These are phyloP conservation scores for Prorops nasuta DNA, from an alignment of 1,140 invertebrate genomes.

Conservation along the genomic window DNA sequence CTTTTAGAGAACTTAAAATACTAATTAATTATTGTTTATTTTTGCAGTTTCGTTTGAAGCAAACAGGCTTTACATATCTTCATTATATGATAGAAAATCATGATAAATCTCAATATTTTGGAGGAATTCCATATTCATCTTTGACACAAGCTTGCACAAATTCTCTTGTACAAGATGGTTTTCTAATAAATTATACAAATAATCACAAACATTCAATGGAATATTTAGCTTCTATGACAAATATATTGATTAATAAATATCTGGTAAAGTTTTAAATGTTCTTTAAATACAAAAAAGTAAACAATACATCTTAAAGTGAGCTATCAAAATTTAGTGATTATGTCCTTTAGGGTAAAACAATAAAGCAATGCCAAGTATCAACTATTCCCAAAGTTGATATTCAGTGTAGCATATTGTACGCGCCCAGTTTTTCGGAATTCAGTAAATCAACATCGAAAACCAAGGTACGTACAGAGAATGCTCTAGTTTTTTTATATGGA, in stretches of 20 bases:
- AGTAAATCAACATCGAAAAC: conserved; percentile 73
- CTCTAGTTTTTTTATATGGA: no score
- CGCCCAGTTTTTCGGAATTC: conserved; percentile 78
- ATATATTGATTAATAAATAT: conserved; percentile 64
- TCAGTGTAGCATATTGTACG: no score
- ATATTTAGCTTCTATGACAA: conserved; percentile 79
- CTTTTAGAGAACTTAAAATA: no score
- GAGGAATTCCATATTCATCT: conserved; percentile 71
- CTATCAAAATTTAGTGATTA: no score
- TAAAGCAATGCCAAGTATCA: no score
- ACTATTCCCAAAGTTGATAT: no score
- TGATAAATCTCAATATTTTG: conserved; percentile 63
- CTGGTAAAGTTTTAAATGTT: no score
- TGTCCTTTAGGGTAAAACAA: no score
- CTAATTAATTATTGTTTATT: conserved; percentile 12
- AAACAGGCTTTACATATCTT: conserved; percentile 75
- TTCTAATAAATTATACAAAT: conserved; percentile 76
- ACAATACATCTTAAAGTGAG: no score
- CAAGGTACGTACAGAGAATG: conserved; percentile 58
- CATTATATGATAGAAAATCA: conserved; percentile 89
- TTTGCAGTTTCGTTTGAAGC: conserved; percentile 80
- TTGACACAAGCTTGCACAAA: conserved; percentile 83
- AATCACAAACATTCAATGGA: conserved; percentile 71
- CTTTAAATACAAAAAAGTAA: no score
- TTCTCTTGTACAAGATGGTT: conserved; percentile 80